Evolutionary conservation across 2,113 vertebrate genomes (phyloP).

Genomic region (Neotoma lepida): DNA sequence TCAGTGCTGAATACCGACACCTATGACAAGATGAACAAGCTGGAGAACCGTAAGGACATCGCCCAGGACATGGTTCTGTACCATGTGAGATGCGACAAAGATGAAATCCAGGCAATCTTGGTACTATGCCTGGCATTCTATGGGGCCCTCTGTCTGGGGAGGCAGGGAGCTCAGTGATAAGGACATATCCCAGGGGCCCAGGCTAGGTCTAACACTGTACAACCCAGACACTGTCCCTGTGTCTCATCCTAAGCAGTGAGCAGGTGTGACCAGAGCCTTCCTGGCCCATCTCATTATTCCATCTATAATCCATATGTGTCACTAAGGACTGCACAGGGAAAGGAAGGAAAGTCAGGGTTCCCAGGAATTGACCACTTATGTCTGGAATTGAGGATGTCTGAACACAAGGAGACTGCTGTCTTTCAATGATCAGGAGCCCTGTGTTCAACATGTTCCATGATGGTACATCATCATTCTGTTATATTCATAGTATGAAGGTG

Average conservation of each 20-base stretch:
- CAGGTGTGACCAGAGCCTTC: background rate
- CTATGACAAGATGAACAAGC: constrained; percentile 96
- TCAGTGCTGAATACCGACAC: constrained; percentile 96
- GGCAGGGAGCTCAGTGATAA: background rate
- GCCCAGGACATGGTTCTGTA: constrained; percentile 98
- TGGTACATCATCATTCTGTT: background rate
- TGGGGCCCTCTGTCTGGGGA: background rate
- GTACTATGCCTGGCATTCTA: constrained; percentile 79
- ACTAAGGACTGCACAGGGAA: background rate
- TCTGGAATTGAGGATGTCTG: background rate
- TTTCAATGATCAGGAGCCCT: background rate
- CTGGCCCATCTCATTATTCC: rapidly evolving
- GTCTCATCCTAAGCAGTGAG: background rate
- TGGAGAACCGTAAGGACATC: constrained; percentile 96
- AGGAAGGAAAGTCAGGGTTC: rapidly evolving
- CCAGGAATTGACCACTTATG: rapidly evolving
- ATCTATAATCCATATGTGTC: rapidly evolving
- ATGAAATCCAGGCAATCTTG: constrained; percentile 95
- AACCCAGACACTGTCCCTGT: rapidly evolving
- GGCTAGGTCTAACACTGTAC: rapidly evolving
- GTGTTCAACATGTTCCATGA: background rate
- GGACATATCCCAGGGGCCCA: background rate
- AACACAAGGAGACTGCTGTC: background rate
- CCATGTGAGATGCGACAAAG: constrained; percentile 93
- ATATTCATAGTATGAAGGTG: background rate